Percentiles rank a stretch among this genome's conserved stretches.
Conservation (phyloP, 2,113 vertebrate genomes). For the Agapornis roseicollis region DNA sequence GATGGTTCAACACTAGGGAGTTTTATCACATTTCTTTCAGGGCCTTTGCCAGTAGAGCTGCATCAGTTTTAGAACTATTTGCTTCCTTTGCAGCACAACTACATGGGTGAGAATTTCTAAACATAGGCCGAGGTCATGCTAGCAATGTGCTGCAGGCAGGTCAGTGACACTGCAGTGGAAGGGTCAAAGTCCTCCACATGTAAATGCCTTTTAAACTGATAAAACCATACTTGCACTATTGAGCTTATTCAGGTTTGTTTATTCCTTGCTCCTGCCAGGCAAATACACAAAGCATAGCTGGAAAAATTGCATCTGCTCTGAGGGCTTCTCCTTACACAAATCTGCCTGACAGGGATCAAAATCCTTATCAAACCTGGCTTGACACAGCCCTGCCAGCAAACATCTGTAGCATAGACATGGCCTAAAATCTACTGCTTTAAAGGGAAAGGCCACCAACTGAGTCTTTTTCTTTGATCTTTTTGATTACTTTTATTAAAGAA, state of each 20-base stretch:
- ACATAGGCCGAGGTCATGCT: accelerated
- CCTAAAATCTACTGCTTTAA: constrained; percentile 4
- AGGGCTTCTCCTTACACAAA: neutral
- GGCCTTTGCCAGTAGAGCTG: neutral
- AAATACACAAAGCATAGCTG: accelerated
- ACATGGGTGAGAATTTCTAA: accelerated
- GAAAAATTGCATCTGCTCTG: neutral
- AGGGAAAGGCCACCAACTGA: constrained; percentile 48
- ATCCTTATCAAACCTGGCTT: neutral
- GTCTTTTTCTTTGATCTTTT: constrained; percentile 30
- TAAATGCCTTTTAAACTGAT: neutral
- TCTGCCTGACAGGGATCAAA: constrained; percentile 30
- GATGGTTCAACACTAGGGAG: neutral
- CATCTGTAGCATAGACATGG: constrained; percentile 9
- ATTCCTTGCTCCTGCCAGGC: neutral
- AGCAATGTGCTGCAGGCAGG: neutral
- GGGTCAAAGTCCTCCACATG: too few relatives aligned
- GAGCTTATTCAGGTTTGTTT: neutral
- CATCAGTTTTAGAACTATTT: neutral
- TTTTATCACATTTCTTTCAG: neutral
- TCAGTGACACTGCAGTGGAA: neutral
- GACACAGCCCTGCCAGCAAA: constrained; percentile 12
- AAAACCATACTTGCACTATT: neutral
- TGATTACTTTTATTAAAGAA: constrained; percentile 24
- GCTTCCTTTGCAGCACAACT: neutral